These are phyloP conservation scores for Aleiodes testaceus DNA, from an alignment of 2,888 invertebrate species.

Conservation along the genomic window DNA sequence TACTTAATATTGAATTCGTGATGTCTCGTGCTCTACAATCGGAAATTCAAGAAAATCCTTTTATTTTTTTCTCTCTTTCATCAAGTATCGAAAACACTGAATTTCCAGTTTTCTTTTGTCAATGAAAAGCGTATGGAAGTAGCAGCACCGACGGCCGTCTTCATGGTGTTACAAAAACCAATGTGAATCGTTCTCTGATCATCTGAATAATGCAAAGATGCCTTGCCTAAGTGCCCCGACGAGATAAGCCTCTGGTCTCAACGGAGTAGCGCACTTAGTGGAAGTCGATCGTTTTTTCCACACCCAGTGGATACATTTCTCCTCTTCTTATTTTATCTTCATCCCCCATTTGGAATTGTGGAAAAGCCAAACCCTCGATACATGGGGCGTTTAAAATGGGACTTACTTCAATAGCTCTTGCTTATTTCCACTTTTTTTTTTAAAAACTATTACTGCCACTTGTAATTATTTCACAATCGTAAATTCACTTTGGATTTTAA, in stretches of 20 bases:
- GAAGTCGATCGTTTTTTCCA: constrained; percentile 25
- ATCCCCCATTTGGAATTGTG: constrained; percentile 20
- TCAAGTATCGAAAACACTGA: too few relatives aligned
- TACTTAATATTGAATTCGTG: constrained; percentile 1
- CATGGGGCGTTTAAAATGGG: neutral
- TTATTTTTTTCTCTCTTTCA: neutral
- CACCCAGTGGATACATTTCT: constrained; percentile 24
- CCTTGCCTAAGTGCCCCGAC: constrained; percentile 31
- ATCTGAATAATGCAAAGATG: constrained; percentile 36
- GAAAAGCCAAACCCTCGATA: constrained; percentile 23
- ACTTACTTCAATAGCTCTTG: constrained; percentile 8
- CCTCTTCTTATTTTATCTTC: constrained; percentile 3
- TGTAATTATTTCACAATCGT: constrained; percentile 15
- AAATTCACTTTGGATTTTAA: constrained; percentile 1
- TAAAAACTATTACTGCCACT: constrained; percentile 10
- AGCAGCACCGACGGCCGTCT: too few relatives aligned
- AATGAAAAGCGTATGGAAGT: neutral
- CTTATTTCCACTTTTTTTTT: neutral
- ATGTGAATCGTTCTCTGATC: constrained; percentile 28
- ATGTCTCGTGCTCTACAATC: neutral
- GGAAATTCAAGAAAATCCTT: neutral
- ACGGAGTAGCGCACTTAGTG: constrained; percentile 33
- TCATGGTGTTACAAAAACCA: constrained; percentile 15
- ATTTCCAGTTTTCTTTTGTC: neutral
- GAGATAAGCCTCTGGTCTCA: constrained; percentile 33